Evolutionary conservation across 2,113 vertebrate genomes (phyloP), one percentile per base, ranked within the genome.

Genomic region (Vanacampus margaritifer): DNA sequence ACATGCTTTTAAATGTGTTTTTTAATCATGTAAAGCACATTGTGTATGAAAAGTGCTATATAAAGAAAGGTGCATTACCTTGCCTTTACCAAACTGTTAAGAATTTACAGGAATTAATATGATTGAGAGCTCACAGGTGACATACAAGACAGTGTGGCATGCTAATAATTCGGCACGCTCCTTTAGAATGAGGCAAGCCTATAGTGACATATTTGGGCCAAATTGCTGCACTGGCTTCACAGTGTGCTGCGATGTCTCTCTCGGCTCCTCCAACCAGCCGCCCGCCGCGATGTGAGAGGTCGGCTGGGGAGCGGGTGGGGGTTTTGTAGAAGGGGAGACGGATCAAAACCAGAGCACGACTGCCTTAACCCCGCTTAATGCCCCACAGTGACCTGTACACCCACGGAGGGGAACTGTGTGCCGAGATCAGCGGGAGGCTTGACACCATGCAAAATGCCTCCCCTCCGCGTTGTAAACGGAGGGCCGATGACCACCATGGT

Each of bases 261-360:
- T 87, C 72, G 37, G 68, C 75, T 76, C 59, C 71, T 41, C 62
- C 78, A 69, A 84, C 66, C 73, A 83, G 75, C 82, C 67, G 84
- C 51, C 64, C 51, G 75, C 74, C 65, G 45, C 73, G 64, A 75
- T 69, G 77, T 64, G 70, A 83, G 53, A 68, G 84, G 72, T 84
- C 81, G 86, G 74, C 87, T 89, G 71, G 87, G 70, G 84, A 86
- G 87, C 78, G 81, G 82, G 71, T 78, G 77, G 86, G 76, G 78
- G 84, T 87, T 45, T 89, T n/a, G 19, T 50, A 2, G 21, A 67
- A 85, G 69, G 84, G 84, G 86, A 79, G 83, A 84, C 71, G 69
- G 82, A 88, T 88, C 82, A 85, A 84, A 87, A 85, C 81, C 86
- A 75, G 84, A 86, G 85, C 73, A 87, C 69, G 71, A 79, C 78